Base-by-base conservation (phyloP, 2,113 vertebrate genomes). In the Corythornis cristatus region DNA sequence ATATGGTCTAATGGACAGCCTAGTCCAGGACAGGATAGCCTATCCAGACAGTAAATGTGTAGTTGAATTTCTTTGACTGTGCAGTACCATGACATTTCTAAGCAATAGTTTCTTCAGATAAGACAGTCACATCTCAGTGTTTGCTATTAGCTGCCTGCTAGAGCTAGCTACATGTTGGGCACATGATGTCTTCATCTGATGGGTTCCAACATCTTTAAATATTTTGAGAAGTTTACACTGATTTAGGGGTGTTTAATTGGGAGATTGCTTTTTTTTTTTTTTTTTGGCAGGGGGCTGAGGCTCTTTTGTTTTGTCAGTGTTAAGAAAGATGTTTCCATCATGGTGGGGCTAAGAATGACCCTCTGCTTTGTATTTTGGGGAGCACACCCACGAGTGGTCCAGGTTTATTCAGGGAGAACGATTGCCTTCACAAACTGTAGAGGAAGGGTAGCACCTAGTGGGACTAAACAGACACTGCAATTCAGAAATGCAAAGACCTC, bases 381-480 rank as follows among this genome's bases (percentile, higher is more conserved):
- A 40, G 64, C 8, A 33, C 28, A 57, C 19, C 16, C 66, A 15
- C 9, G 4, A 60, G 18, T 23, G 35, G 66, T 5, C 40, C 56
- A 5, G 14, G 35, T 92, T 88, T 66, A 15, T 73, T 33, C 33
- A 5, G 33, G 25, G 11, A n/a, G 35, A 22, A 48, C 4, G 11
- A 12, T 51, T 85, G 75, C 33, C 60, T 70, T 62, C 37, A 20
- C 11, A 37, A 82, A 56, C 64, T n/a, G 11, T 95, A 91, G 97
- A 92, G 85, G 72, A 96, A 97, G 95, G 73, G 67, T 83, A 77
- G 1, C 98, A 97, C 70, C 98, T 98, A 96, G 97, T 95, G 98
- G 96, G 85, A 5, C 1, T 13, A 58, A 29, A n/a, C 6, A 11
- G 31, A 21, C 89, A 67, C 66, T 97, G 93, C 97, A 93, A 3